Evolutionary conservation across 2,797 vertebrate genomes (phyloP), one percentile per base, ranked within the genome.

Genomic region (Diglossa cyanea): DNA sequence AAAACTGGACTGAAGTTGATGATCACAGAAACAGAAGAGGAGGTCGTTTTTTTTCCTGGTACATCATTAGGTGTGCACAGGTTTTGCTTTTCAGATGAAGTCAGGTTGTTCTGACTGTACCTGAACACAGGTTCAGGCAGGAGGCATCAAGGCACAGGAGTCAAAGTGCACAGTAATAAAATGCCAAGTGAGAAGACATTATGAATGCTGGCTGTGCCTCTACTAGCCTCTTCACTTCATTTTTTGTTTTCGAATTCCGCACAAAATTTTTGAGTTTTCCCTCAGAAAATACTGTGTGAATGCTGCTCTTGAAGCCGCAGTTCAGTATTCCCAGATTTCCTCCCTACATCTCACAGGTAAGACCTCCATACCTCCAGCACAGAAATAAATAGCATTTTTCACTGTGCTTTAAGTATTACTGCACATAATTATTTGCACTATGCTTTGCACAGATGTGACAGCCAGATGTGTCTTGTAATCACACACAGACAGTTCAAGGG

Each of bases 61-160:
- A 23, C 1, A 3, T 31, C 51, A 26, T 3, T 14, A n/a, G 45
- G 11, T 11, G 8, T 2, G 2, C 12, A 7, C 19, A 48, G 61
- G 11, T 8, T 58, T 7, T 2, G 3, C 28, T 55, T 14, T 60
- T 25, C 51, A 12, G 15, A 25, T n/a, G 30, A 25, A 13, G 16
- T 6, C 68, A 72, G 8, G 35, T 35, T 35, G 35, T 35, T 35
- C 35, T 35, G 35, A 35, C 35, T 35, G 35, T 35, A 35, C 35
- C 35, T 35, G 35, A 35, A 61, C 33, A 54, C 6, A 8, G 3
- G 11, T 40, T 65, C 6, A 7, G 40, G 42, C 21, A 62, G 35
- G 8, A 66, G 26, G 20, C 25, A 45, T 0, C 23, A 31, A 60
- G 33, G 72, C 17, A 82, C 33, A 80, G 55, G 24, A 50, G 30